Evolutionary conservation across 2,888 invertebrate species (phyloP), one percentile per base, ranked within the genome.

Genomic region (Metopia argyrocephala): DNA sequence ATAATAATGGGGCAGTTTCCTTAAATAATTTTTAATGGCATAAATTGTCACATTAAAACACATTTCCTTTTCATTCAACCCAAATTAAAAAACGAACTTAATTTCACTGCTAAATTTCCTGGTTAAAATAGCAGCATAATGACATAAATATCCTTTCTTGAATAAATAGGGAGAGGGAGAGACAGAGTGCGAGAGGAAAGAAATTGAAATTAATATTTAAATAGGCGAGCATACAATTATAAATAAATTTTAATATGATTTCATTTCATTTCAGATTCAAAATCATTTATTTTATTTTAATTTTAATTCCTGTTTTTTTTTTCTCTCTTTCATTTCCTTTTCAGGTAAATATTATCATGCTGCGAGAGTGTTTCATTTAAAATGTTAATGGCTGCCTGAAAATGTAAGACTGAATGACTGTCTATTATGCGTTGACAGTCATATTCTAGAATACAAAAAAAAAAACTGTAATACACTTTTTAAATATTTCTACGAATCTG

Each of bases 201-300:
- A 38, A 15, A 38, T 1, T 38, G 31, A 38, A 12, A 38, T 38
- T 38, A 38, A 38, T 15, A 38, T 38, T 38, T 38, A 38, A 31
- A 38, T n/a, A n/a, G n/a, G n/a, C n/a, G n/a, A n/a, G n/a, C 38
- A 38, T 46, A 71, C 68, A 78, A 54, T 66, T 61, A 66, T 73
- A 75, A 76, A 66, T 73, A 75, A 76, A 57, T 71, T 76, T 71
- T 64, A 64, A 73, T 64, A 52, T 52, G 38, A 73, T 71, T 69
- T 45, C 31, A 56, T 70, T 78, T 31, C 27, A 70, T 45, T 75
- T 38, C 38, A 9, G 38, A 38, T 12, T 2, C 38, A 38, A 50
- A 65, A 20, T 69, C 46, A 20, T 52, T 56, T n/a, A n/a, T n/a
- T 66, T 61, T 15, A 3, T 38, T 15, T 38, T 38, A 7, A 0